Conservation (phyloP, 2,797 vertebrate species). For the Scleropages formosus region DNA sequence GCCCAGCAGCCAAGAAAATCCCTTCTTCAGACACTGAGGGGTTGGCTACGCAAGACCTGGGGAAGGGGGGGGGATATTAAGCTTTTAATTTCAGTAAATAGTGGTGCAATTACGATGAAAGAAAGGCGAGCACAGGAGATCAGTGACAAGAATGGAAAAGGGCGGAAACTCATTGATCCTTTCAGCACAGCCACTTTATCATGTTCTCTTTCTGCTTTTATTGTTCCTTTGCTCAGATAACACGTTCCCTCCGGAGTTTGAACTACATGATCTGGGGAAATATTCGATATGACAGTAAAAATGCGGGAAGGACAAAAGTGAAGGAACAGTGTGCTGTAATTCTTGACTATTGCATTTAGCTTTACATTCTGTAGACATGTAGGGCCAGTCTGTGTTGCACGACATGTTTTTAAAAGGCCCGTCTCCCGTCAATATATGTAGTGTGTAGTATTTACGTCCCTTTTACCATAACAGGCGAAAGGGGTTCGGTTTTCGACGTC, state of each 20-base stretch:
- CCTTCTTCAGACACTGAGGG: background rate
- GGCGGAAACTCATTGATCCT: slow-evolving; percentile 15
- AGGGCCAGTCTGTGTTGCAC: too few relatives aligned
- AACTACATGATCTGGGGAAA: too few relatives aligned
- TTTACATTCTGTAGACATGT: too few relatives aligned
- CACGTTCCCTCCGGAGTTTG: background rate
- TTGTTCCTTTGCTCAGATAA: background rate
- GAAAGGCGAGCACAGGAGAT: slow-evolving; percentile 13
- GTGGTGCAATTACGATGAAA: slow-evolving; percentile 26
- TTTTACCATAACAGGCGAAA: too few relatives aligned
- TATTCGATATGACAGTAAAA: too few relatives aligned
- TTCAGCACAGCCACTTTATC: background rate
- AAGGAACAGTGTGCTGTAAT: background rate
- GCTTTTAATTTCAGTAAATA: slow-evolving; percentile 24
- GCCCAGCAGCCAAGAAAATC: background rate
- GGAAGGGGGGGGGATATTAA: background rate
- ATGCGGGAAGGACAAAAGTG: background rate
- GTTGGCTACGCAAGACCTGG: background rate
- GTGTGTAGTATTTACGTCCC: too few relatives aligned
- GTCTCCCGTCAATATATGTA: too few relatives aligned
- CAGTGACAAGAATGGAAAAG: slow-evolving; percentile 3
- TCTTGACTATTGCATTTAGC: background rate
- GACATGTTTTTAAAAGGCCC: too few relatives aligned
- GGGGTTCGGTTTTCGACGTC: too few relatives aligned
- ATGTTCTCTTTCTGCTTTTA: background rate